A percentile compares a stretch with the other conserved stretches of the same genome.
These are phyloP conservation scores for Whitmania pigra DNA, from an alignment of 1,140 invertebrate species.

Conservation along the genomic window DNA sequence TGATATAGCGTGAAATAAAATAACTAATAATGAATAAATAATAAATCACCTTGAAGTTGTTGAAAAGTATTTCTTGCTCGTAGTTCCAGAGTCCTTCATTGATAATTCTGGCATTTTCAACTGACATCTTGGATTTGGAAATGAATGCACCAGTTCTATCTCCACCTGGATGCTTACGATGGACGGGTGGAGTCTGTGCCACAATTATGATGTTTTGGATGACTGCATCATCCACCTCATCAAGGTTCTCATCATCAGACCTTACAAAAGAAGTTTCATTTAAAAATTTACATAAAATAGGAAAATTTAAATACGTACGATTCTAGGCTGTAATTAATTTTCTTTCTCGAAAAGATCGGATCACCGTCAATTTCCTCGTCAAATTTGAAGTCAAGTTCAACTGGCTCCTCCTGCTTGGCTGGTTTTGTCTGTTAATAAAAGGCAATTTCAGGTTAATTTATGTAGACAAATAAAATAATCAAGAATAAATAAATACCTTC, in stretches of 20 bases:
- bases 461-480: no score
- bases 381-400: conserved; percentile 90
- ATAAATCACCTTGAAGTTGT: conserved; percentile 27
- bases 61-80: conserved; percentile 48
- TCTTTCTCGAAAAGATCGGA: conserved; percentile 44
- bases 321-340: not conserved
- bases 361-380: conserved; percentile 78
- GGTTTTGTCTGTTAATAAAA: not conserved
- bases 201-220: conserved; percentile 90
- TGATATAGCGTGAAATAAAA: no score
- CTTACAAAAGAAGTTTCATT: conserved; percentile 25
- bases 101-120: conserved; percentile 81
- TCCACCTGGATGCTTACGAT: conserved; percentile 39
- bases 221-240: conserved; percentile 73
- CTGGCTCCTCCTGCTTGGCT: conserved; percentile 48
- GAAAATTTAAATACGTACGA: not conserved
- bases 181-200: conserved; percentile 57
- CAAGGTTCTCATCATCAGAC: conserved; percentile 64
- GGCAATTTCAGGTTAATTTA: not conserved
- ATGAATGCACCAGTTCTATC: conserved; percentile 37
- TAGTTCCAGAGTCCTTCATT: conserved; percentile 89
- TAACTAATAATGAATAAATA: no score
- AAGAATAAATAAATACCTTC: not conserved
- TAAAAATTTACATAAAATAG: not conserved
- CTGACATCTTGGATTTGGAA: conserved; percentile 55